Conservation (phyloP, 2,797 vertebrate species). For the Eurystomus glaucurus region DNA sequence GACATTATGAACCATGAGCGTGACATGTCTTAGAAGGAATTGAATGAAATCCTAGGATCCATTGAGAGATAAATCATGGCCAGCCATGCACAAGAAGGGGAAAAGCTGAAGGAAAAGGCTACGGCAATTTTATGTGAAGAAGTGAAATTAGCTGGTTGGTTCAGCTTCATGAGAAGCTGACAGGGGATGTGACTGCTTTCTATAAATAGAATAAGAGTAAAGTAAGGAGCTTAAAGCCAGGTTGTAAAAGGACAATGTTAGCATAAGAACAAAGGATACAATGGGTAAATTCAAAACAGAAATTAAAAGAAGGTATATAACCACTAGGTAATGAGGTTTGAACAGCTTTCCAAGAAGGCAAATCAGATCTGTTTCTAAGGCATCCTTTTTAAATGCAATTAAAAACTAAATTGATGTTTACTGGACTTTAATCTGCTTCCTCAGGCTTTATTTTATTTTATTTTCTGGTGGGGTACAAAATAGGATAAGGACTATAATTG, state of each 20-base stretch:
- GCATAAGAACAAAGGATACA: background rate
- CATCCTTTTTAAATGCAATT: slow-evolving; percentile 59
- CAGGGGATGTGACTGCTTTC: background rate
- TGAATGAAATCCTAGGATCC: background rate
- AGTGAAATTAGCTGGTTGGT: background rate
- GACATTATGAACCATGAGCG: background rate
- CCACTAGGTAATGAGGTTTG: slow-evolving; percentile 42
- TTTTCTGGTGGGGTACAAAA: background rate
- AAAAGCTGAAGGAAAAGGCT: background rate
- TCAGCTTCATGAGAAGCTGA: background rate
- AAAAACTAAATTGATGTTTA: slow-evolving; percentile 58
- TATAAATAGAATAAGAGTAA: background rate
- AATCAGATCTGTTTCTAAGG: slow-evolving; percentile 61
- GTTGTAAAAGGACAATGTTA: background rate
- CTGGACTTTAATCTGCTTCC: slow-evolving; percentile 44
- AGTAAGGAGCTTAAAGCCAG: background rate
- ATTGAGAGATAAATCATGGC: slow-evolving; percentile 2
- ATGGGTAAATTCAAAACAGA: slow-evolving; percentile 25
- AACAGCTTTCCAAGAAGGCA: slow-evolving; percentile 30
- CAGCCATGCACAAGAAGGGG: background rate
- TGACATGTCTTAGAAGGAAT: background rate
- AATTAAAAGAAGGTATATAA: slow-evolving; percentile 67
- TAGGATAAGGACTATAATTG: background rate
- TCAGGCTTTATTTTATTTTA: background rate
- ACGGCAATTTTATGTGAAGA: background rate